Evolutionary conservation across 1,140 invertebrate species (phyloP).

Genomic region (Macrostomum lignano): DNA sequence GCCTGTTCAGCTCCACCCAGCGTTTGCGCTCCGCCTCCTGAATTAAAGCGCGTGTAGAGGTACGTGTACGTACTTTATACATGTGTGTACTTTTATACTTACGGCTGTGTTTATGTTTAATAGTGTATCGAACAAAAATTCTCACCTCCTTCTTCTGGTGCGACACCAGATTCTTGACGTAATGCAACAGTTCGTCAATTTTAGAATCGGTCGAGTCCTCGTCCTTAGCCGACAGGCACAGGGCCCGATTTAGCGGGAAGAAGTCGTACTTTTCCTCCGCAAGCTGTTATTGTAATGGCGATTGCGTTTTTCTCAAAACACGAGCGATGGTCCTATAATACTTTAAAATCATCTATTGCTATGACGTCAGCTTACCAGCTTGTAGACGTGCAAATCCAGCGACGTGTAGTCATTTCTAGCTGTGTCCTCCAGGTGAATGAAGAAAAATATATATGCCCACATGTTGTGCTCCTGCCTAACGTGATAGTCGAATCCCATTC

Average conservation of each 20-base stretch:
- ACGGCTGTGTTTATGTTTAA: no score
- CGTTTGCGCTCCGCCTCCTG: no score
- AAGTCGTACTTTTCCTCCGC: constrained; percentile 22
- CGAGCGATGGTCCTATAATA: constrained; percentile 4
- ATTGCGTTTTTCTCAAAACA: background rate
- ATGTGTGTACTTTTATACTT: no score
- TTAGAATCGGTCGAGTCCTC: constrained; percentile 10
- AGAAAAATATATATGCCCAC: constrained; percentile 27
- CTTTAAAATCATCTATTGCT: no score
- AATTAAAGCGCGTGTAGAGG: no score
- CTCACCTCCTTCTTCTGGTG: constrained; percentile 9
- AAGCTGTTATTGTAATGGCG: constrained; percentile 10
- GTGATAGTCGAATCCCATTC: constrained; percentile 21
- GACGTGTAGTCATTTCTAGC: constrained; percentile 24
- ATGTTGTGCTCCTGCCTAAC: constrained; percentile 23
- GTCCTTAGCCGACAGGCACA: constrained; percentile 12
- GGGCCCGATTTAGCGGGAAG: constrained; percentile 23
- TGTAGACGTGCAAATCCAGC: constrained; percentile 19
- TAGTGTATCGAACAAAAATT: no score
- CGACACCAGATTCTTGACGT: constrained; percentile 8
- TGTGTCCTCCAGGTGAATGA: constrained; percentile 23
- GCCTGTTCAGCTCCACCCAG: no score
- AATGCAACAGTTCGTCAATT: constrained; percentile 8
- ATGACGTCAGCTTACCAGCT: constrained; percentile 15
- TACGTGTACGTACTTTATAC: no score